Percentiles rank a stretch among this genome's conserved stretches.
Conservation (phyloP, 2,797 vertebrate genomes). For the Rhynchonycteris naso region DNA sequence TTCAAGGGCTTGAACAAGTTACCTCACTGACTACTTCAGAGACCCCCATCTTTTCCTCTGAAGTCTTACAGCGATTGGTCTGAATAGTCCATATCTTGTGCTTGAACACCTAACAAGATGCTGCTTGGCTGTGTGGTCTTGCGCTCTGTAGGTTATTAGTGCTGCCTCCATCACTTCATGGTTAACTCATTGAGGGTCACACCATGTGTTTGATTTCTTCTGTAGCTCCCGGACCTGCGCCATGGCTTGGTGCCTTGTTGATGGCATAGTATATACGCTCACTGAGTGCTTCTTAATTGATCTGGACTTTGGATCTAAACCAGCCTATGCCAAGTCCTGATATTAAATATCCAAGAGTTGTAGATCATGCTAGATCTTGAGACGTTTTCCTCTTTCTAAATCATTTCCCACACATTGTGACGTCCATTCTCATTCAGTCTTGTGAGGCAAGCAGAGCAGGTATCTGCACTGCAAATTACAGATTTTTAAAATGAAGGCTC, state of each 20-base stretch:
- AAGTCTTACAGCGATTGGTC: not conserved
- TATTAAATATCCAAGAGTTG: not conserved
- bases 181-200: not conserved
- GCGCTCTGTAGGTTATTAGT: not conserved
- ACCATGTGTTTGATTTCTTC: not conserved
- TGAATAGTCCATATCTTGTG: accelerated
- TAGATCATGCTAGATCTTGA: not conserved
- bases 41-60: not conserved
- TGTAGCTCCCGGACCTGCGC: not conserved
- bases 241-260: not conserved
- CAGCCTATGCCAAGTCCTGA: not conserved
- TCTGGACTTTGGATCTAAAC: not conserved
- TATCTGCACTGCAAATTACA: not conserved
- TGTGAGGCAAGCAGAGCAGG: not conserved
- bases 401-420: not conserved
- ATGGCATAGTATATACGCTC: accelerated
- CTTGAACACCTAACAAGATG: not conserved
- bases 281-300: not conserved
- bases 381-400: not conserved
- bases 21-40: too few relatives aligned
- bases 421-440: not conserved
- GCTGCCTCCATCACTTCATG: not conserved
- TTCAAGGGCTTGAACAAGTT: not conserved
- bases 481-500: not conserved
- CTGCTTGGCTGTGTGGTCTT: not conserved